phyloP scores from a whole-genome alignment of 1,140 invertebrate genomes.

The Parapsyche elsis region DNA sequence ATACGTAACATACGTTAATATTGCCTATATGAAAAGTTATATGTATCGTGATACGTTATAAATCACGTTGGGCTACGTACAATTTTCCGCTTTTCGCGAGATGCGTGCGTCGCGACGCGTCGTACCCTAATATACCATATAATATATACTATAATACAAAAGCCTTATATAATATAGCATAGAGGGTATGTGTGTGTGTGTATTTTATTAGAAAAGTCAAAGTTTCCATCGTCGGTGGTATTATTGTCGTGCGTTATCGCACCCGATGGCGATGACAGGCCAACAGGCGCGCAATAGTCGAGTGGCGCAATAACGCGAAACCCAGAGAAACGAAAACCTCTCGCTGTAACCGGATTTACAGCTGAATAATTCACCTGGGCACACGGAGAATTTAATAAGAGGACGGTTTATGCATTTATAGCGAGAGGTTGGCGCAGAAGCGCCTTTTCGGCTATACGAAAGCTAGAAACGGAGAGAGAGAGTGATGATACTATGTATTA shows the following conservation, averaged over 20 bases:
- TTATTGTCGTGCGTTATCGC: conserved; percentile 45
- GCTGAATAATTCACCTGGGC: conserved; percentile 31
- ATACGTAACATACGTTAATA: background rate
- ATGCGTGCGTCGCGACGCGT: no score
- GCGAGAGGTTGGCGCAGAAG: background rate
- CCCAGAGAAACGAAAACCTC: conserved; percentile 29
- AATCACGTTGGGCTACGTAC: background rate
- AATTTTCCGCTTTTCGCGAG: background rate
- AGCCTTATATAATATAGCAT: background rate
- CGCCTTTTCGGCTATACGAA: no score
- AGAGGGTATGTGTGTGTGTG: background rate
- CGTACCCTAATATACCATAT: no score
- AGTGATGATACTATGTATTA: no score
- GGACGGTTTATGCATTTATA: conserved; percentile 26
- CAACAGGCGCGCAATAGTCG: conserved; percentile 43
- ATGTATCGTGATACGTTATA: background rate
- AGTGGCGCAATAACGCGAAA: conserved; percentile 13
- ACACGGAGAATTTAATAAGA: conserved; percentile 39
- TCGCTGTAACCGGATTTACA: conserved; percentile 24
- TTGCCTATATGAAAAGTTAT: no score
- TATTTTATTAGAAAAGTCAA: conserved; percentile 44
- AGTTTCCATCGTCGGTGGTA: conserved; percentile 35
- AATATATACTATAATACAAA: no score
- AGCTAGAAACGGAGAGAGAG: no score
- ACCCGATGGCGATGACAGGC: conserved; percentile 41